phyloP scores from a whole-genome alignment of 2,113 vertebrate genomes.

The Melozone crissalis region DNA sequence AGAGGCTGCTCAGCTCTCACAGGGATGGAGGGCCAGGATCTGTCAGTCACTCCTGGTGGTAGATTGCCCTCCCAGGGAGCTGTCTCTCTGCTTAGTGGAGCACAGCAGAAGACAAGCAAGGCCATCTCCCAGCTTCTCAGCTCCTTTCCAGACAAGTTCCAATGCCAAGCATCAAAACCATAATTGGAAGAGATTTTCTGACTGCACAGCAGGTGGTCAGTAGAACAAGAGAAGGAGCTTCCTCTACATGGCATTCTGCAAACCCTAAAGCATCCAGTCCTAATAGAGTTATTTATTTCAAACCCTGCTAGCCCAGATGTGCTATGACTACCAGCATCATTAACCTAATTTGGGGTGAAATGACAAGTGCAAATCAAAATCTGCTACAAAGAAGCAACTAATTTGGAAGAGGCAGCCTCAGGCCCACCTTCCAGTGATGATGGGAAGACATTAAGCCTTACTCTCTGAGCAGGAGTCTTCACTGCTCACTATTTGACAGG shows the following conservation, averaged over 20 bases:
- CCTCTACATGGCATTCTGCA: neutral
- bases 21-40: neutral
- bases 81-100: neutral
- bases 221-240: slow-evolving; percentile 21
- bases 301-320: slow-evolving; percentile 32
- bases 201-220: neutral
- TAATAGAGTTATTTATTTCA: slow-evolving; percentile 51
- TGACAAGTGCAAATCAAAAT: slow-evolving; percentile 19
- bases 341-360: slow-evolving; percentile 34
- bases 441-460: neutral
- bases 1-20: neutral
- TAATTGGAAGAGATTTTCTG: slow-evolving; percentile 24
- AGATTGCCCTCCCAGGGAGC: neutral
- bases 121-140: slow-evolving; percentile 10
- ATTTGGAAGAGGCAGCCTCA: neutral
- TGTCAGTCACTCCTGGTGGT: neutral
- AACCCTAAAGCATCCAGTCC: neutral
- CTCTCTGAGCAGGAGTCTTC: neutral
- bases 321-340: slow-evolving; percentile 11
- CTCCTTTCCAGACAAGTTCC: neutral
- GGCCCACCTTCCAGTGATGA: neutral
- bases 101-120: neutral
- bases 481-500: neutral
- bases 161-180: neutral
- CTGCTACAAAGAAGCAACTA: slow-evolving; percentile 21